Evolutionary conservation across 2,113 vertebrate genomes (phyloP).

Genomic region (Anas platyrhynchos): DNA sequence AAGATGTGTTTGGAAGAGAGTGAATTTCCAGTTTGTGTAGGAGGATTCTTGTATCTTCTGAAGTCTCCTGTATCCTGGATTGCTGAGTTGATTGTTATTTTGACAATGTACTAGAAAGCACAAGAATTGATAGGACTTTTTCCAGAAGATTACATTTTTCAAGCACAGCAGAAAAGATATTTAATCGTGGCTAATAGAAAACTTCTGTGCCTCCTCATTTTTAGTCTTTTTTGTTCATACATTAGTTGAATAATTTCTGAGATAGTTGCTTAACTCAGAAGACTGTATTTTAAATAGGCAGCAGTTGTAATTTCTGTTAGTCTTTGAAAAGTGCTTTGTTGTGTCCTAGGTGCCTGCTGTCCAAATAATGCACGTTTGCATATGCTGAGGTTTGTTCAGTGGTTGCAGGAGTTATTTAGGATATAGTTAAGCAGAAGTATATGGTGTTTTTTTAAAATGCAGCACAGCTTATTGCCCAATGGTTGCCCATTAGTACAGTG

Average conservation of each 20-base stretch:
- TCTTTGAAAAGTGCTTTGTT: background rate
- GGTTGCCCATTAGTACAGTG: background rate
- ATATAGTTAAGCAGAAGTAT: background rate
- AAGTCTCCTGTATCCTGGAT: background rate
- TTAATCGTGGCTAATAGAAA: background rate
- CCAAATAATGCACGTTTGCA: background rate
- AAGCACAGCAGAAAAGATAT: background rate
- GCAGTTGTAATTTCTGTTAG: background rate
- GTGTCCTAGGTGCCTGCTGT: background rate
- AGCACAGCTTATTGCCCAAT: background rate
- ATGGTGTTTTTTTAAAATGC: background rate
- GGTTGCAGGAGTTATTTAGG: background rate
- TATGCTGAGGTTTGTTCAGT: background rate
- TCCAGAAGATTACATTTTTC: background rate
- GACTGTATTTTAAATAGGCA: background rate
- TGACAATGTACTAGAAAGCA: background rate
- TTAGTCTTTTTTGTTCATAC: background rate
- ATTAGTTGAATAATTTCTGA: background rate
- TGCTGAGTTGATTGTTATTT: background rate
- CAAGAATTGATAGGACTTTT: background rate
- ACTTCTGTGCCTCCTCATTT: no score
- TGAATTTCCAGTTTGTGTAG: background rate
- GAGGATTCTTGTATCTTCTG: background rate
- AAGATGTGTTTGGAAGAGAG: background rate
- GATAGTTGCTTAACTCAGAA: background rate